Percentiles rank a stretch among this genome's conserved stretches.
Conservation (phyloP, 2,797 vertebrate genomes). For the Notolabrus celidotus region DNA sequence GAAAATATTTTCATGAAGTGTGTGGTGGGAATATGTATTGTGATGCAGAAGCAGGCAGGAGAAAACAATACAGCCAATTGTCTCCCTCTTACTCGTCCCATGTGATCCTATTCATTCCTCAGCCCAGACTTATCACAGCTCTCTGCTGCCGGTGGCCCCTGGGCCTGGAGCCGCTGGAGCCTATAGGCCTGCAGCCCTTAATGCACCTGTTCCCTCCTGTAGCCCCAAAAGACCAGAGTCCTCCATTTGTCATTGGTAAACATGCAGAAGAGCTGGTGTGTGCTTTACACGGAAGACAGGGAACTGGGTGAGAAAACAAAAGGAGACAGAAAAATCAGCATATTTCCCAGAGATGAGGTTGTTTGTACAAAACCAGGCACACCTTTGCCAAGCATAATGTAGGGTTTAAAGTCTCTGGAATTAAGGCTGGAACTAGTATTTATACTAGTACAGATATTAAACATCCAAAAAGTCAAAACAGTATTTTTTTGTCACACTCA, state of each 20-base stretch:
- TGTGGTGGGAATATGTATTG: slow-evolving; percentile 66
- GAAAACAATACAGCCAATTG: slow-evolving; percentile 73
- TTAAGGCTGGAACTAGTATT: too few relatives aligned
- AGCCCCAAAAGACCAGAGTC: slow-evolving; percentile 77
- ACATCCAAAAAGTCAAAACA: too few relatives aligned
- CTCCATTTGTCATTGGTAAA: slow-evolving; percentile 86
- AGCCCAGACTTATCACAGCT: slow-evolving; percentile 70
- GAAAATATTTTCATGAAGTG: slow-evolving; percentile 73
- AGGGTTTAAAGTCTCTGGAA: not conserved
- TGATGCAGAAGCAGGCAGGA: slow-evolving; percentile 75
- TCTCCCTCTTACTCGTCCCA: slow-evolving; percentile 66
- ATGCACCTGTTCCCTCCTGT: slow-evolving; percentile 76
- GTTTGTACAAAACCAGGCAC: not conserved
- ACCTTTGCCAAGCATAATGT: not conserved
- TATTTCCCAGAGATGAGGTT: slow-evolving; percentile 64
- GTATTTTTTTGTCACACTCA: too few relatives aligned
- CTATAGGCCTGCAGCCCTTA: slow-evolving; percentile 63
- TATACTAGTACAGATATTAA: too few relatives aligned
- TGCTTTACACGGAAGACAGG: slow-evolving; percentile 49
- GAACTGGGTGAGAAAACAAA: slow-evolving; percentile 50
- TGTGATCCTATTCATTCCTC: slow-evolving; percentile 73
- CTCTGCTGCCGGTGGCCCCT: slow-evolving; percentile 73
- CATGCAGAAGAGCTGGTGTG: slow-evolving; percentile 69
- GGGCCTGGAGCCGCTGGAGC: slow-evolving; percentile 73
- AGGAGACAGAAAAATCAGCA: slow-evolving; percentile 75